These are phyloP conservation scores for Danaus chrysippus DNA, from an alignment of 2,888 invertebrate species.

Conservation along the genomic window DNA sequence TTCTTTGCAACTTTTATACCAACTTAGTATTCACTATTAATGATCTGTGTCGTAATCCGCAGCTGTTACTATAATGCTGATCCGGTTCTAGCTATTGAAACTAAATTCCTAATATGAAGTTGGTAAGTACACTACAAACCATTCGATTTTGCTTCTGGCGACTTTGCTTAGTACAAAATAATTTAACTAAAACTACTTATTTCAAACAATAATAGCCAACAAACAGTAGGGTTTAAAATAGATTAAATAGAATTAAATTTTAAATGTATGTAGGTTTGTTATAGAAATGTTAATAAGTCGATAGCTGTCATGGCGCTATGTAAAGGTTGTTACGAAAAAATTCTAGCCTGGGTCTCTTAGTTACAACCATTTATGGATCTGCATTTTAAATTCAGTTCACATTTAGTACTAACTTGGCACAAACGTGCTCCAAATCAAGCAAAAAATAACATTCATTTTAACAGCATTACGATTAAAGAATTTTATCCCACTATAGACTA, in stretches of 20 bases:
- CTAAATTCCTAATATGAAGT: slow-evolving; percentile 24
- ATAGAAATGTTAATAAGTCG: slow-evolving; percentile 19
- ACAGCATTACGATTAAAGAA: too few species aligned
- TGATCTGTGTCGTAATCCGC: slow-evolving; percentile 21
- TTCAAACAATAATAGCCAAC: neutral
- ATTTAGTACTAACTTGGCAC: neutral
- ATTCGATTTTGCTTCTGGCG: slow-evolving; percentile 8
- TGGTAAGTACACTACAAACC: neutral
- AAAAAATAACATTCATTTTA: too few species aligned
- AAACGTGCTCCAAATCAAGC: too few species aligned
- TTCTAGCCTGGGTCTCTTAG: slow-evolving; percentile 21
- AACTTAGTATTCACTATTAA: neutral
- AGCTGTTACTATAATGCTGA: slow-evolving; percentile 23
- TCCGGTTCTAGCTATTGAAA: slow-evolving; percentile 26
- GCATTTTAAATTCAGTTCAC: slow-evolving; percentile 21
- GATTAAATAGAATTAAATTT: neutral
- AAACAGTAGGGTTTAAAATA: neutral
- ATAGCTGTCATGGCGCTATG: slow-evolving; percentile 10
- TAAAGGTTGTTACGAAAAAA: slow-evolving; percentile 19
- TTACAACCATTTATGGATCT: slow-evolving; percentile 19
- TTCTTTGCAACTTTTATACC: too few species aligned
- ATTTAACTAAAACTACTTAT: neutral
- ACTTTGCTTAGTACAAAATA: neutral
- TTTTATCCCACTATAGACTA: too few species aligned
- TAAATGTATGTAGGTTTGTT: neutral